These are phyloP conservation scores for Brachyhypopomus gauderio DNA, from an alignment of 2,113 vertebrate genomes.

Conservation along the genomic window DNA sequence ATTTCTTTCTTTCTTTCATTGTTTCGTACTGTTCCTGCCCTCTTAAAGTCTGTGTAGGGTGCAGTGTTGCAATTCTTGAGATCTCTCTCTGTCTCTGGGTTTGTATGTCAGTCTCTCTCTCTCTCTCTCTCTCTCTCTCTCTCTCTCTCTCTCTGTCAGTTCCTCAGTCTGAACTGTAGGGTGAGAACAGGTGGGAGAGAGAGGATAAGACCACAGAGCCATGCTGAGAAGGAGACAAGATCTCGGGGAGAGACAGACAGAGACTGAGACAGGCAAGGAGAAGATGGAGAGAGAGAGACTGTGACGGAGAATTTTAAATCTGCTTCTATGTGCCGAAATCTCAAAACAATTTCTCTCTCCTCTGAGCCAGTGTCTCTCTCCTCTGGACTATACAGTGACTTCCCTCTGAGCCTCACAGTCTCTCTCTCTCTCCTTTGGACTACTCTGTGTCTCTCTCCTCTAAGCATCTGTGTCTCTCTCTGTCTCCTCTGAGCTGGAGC, in stretches of 20 bases:
- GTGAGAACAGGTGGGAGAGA: slow-evolving; percentile 22
- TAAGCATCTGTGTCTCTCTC: neutral
- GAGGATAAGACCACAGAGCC: slow-evolving; percentile 9
- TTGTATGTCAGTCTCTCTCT: neutral
- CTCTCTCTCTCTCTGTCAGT: neutral
- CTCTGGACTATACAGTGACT: too few species aligned
- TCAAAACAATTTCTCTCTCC: neutral
- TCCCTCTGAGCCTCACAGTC: too few species aligned
- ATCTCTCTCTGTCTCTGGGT: too few species aligned
- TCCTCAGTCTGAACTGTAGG: too few species aligned
- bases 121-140: neutral
- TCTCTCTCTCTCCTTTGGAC: too few species aligned
- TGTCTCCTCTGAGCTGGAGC: neutral
- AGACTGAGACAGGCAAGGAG: neutral
- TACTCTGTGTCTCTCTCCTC: too few species aligned
- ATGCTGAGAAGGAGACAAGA: neutral
- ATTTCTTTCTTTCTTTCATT: neutral
- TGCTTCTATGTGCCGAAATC: slow-evolving; percentile 17
- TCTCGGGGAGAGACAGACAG: neutral
- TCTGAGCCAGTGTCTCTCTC: neutral
- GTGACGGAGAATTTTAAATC: slow-evolving; percentile 10
- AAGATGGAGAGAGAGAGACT: neutral
- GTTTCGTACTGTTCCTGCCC: neutral
- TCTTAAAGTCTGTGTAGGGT: neutral
- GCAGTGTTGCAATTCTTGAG: too few species aligned